These are phyloP conservation scores for Notocelia uddmanniana DNA, from an alignment of 2,888 invertebrate species.

Conservation along the genomic window DNA sequence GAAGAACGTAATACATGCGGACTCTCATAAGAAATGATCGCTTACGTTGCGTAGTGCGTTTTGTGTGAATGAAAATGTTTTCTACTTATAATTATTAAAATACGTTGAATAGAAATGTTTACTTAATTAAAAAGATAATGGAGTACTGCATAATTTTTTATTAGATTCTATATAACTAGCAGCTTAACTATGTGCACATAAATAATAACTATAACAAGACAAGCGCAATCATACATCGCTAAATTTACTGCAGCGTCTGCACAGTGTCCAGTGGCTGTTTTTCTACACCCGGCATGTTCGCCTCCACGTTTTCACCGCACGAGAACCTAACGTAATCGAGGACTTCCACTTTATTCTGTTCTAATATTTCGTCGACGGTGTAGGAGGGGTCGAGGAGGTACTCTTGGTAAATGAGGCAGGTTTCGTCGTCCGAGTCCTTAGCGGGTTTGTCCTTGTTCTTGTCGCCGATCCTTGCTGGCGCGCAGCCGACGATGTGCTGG, in stretches of 20 bases:
- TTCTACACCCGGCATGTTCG: slow-evolving; percentile 75
- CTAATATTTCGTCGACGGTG: slow-evolving; percentile 90
- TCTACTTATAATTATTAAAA: slow-evolving; percentile 21
- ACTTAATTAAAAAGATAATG: background rate
- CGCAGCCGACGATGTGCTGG: slow-evolving; percentile 97
- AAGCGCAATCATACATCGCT: slow-evolving; percentile 14
- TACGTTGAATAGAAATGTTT: slow-evolving; percentile 15
- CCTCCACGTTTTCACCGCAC: slow-evolving; percentile 89
- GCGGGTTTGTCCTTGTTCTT: slow-evolving; percentile 87
- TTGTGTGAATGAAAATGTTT: too few relatives aligned
- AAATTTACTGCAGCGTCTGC: slow-evolving; percentile 87
- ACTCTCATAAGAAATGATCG: slow-evolving; percentile 61
- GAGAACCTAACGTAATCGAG: slow-evolving; percentile 95
- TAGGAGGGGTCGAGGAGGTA: slow-evolving; percentile 92
- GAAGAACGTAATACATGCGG: slow-evolving; percentile 66
- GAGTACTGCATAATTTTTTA: slow-evolving; percentile 26
- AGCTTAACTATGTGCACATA: slow-evolving; percentile 26
- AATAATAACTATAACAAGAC: slow-evolving; percentile 34
- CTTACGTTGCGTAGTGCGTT: slow-evolving; percentile 43
- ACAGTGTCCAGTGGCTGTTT: slow-evolving; percentile 85
- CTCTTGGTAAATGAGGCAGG: slow-evolving; percentile 93
- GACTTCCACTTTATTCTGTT: slow-evolving; percentile 88
- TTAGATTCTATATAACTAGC: slow-evolving; percentile 21
- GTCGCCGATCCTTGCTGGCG: slow-evolving; percentile 91
- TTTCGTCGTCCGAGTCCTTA: slow-evolving; percentile 90